phyloP scores from a whole-genome alignment of 2,797 vertebrate species.

The Clarias platycephalus region DNA sequence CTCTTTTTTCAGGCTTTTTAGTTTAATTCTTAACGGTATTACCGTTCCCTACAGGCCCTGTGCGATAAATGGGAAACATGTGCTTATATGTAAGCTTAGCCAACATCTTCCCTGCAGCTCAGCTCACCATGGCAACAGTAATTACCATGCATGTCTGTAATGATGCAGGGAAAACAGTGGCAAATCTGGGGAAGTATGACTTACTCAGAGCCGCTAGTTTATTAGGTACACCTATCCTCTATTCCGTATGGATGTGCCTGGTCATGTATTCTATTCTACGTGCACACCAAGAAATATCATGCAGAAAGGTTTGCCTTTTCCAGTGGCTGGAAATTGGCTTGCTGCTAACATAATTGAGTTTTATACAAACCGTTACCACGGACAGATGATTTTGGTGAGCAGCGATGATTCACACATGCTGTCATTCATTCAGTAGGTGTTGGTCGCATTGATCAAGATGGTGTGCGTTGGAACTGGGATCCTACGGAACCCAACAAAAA shows the following conservation, averaged over 20 bases:
- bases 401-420: not conserved
- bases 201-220: conserved; percentile 2
- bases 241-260: too few species aligned
- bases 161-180: conserved; percentile 46
- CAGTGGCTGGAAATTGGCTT: not conserved
- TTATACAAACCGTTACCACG: not conserved
- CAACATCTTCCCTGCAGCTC: conserved; percentile 54
- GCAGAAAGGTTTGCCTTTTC: not conserved
- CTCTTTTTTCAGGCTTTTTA: conserved; percentile 40
- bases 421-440: not conserved
- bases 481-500: not conserved
- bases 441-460: not conserved
- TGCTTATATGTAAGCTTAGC: conserved; percentile 57
- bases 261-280: not conserved
- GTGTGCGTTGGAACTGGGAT: not conserved
- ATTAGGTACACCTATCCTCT: not conserved
- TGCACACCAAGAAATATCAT: not conserved
- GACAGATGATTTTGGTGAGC: conserved; percentile 1
- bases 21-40: conserved; percentile 50
- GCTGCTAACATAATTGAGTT: not conserved
- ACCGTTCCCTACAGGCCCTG: conserved; percentile 52
- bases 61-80: conserved; percentile 60
- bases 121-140: conserved; percentile 54
- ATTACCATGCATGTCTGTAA: conserved; percentile 49
- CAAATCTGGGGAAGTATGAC: conserved; percentile 22